These are phyloP conservation scores for Acanthopagrus latus DNA, from an alignment of 2,797 vertebrate genomes.

Conservation along the genomic window DNA sequence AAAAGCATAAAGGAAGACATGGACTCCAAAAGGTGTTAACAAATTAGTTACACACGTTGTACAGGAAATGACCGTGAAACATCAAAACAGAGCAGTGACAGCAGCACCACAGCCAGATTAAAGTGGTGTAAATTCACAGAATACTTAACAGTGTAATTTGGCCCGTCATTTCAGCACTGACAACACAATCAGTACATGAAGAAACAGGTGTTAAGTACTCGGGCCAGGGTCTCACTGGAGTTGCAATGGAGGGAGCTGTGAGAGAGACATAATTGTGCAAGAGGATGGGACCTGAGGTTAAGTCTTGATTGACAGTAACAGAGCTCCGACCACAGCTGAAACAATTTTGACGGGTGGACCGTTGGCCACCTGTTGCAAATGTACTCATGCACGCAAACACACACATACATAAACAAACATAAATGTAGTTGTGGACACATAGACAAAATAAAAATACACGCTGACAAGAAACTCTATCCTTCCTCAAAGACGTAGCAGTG, in stretches of 20 bases:
- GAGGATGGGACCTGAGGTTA: conserved; percentile 41
- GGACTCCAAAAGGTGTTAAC: neutral
- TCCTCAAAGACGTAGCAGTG: conserved; percentile 60
- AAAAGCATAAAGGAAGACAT: neutral
- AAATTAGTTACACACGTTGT: neutral
- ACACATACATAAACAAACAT: conserved; percentile 50
- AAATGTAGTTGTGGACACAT: conserved; percentile 10
- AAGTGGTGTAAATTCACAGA: conserved; percentile 19
- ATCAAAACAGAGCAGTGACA: conserved; percentile 7
- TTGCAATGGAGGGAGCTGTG: conserved; percentile 7
- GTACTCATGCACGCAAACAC: conserved; percentile 35
- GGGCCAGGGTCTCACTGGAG: neutral
- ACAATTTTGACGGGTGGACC: conserved; percentile 59
- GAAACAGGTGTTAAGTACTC: conserved; percentile 56
- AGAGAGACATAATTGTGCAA: conserved; percentile 38
- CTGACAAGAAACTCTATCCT: conserved; percentile 61
- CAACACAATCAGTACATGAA: conserved; percentile 43
- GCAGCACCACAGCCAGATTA: neutral
- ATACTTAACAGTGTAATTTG: conserved; percentile 7
- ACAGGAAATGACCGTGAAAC: neutral
- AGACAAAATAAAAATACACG: conserved; percentile 52
- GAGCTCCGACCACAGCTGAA: conserved; percentile 79
- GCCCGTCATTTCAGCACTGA: conserved; percentile 29
- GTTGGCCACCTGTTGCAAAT: conserved; percentile 54
- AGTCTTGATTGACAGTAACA: conserved; percentile 76